Conservation (phyloP, 2,888 invertebrate species). For the Drosophila prostipennis region DNA sequence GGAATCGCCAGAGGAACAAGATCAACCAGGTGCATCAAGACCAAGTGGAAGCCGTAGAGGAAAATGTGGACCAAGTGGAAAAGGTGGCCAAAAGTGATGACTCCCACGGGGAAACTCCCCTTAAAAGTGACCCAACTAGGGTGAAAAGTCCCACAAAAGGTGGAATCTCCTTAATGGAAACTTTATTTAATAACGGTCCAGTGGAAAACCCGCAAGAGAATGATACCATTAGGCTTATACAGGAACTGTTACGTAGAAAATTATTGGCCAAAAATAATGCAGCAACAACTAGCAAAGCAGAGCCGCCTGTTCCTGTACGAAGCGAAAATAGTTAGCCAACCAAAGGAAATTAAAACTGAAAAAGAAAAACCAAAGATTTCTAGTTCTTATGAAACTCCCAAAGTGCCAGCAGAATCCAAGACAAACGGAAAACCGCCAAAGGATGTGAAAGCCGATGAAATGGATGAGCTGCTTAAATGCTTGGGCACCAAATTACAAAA, state of each 20-base stretch:
- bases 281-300: neutral
- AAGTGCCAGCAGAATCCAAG: neutral
- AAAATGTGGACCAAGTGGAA: neutral
- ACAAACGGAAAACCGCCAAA: neutral
- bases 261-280: constrained; percentile 51
- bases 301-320: neutral
- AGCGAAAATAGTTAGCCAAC: neutral
- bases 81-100: neutral
- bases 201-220: constrained; percentile 11
- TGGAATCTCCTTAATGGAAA: neutral
- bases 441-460: constrained; percentile 30
- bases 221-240: constrained; percentile 61
- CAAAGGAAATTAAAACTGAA: constrained; percentile 13
- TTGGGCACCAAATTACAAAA: constrained; percentile 59
- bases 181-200: neutral
- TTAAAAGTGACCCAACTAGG: neutral
- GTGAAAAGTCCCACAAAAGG: neutral
- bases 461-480: constrained; percentile 53
- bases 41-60: neutral
- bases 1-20: constrained; percentile 79
- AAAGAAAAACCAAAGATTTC: constrained; percentile 18
- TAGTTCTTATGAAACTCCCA: neutral
- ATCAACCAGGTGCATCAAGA: constrained; percentile 57
- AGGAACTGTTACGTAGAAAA: constrained; percentile 71
- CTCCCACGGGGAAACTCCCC: neutral